Conservation (phyloP, 2,113 vertebrate genomes). For the Vidua macroura region DNA sequence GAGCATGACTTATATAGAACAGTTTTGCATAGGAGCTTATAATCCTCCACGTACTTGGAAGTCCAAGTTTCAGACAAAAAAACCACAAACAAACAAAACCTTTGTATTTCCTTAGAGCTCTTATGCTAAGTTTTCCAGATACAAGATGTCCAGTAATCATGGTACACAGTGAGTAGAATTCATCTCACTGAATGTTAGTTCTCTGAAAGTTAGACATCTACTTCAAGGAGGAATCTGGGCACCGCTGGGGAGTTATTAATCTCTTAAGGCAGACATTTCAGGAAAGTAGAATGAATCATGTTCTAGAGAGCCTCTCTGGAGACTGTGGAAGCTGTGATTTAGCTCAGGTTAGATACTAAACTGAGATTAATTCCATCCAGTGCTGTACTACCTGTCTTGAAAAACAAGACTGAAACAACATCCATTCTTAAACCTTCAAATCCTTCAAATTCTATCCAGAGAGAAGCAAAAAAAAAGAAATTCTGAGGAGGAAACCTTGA, state of each 20-base stretch:
- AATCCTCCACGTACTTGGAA: neutral
- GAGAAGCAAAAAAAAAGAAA: neutral
- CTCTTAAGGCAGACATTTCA: neutral
- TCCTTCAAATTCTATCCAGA: neutral
- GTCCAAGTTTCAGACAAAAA: neutral
- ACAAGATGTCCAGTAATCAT: neutral
- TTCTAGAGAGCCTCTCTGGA: neutral
- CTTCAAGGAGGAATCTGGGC: neutral
- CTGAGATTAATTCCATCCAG: neutral
- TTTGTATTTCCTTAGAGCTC: neutral
- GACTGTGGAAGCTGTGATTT: constrained; percentile 4
- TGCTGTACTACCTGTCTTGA: neutral
- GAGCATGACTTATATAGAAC: neutral
- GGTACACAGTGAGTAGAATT: neutral
- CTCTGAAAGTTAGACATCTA: neutral
- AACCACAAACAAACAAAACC: neutral
- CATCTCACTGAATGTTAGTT: neutral
- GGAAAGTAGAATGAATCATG: neutral
- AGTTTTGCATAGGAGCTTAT: neutral
- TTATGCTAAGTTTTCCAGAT: neutral
- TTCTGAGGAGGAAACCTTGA: neutral
- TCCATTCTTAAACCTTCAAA: neutral
- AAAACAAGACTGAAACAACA: neutral
- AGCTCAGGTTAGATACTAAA: constrained; percentile 1
- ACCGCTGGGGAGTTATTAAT: neutral